Conservation (phyloP, 2,113 vertebrate genomes). For the Ptilorrhoa leucosticta region DNA sequence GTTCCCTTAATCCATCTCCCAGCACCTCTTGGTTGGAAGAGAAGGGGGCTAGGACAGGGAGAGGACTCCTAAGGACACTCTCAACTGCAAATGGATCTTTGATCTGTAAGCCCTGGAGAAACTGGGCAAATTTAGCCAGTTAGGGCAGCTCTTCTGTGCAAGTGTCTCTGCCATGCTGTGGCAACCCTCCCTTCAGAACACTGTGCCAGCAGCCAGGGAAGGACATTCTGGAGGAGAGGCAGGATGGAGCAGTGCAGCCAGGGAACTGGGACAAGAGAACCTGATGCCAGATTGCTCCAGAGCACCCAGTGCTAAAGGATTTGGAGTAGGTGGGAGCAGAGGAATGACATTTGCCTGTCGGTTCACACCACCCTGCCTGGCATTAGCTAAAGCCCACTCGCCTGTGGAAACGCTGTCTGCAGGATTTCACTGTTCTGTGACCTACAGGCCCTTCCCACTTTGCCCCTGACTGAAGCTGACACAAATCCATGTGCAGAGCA, state of each 20-base stretch:
- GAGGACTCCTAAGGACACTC: background rate
- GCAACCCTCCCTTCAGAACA: background rate
- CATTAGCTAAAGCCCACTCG: background rate
- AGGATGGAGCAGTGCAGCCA: background rate
- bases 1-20: background rate
- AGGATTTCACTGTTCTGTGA: background rate
- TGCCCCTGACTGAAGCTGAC: background rate
- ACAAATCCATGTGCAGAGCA: background rate
- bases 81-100: background rate
- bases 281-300: background rate
- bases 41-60: background rate
- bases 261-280: background rate
- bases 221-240: background rate
- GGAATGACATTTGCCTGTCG: background rate
- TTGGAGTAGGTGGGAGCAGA: background rate
- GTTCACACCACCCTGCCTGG: background rate
- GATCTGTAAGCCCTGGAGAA: background rate
- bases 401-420: background rate
- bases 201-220: background rate
- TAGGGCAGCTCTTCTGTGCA: background rate
- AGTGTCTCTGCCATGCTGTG: background rate
- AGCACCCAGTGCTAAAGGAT: background rate
- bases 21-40: background rate
- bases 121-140: background rate
- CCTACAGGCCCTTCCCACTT: background rate